Evolutionary conservation across 2,888 invertebrate genomes (phyloP), one percentile per base, ranked within the genome.

Genomic region (Fragum sueziense): DNA sequence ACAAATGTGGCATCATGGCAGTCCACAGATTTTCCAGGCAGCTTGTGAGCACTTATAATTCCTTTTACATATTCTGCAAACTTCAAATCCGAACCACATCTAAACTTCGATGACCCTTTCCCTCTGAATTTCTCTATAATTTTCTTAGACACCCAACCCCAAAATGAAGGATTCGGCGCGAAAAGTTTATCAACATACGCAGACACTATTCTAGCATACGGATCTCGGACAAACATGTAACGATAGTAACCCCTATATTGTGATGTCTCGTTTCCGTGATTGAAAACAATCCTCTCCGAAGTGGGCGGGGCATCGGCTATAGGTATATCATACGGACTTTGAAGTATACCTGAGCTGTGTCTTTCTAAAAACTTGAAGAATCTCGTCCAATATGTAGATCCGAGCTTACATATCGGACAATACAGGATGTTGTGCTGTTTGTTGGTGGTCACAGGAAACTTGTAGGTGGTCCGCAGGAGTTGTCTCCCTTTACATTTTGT

Each of bases 171-270:
- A 70, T 88, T 88, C 25, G 88, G 88, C 11, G 85, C 83, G 37
- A 87, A 86, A 1, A 89, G 62, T 76, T 89, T 89, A 59, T 88
- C 88, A 20, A 88, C 81, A 69, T 85, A 89, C 0, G 86, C 87
- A 0, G 89, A 88, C 20, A 89, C 70, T 14, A 88, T 52, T 31
- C 88, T 73, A n/a, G 85, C 57, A 70, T 87, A 89, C 0, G 89
- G 89, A 52, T 88, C 79, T 22, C 89, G 70, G 1, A 87, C 88
- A 73, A 89, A 87, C n/a, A 87, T 22, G 54, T 76, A 75, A 20
- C 51, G 33, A 17, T 73, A 34, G 34, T 57, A 74, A 11, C 27
- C 25, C 3, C 70, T 34, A 41, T 65, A 65, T 22, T 17, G 34
- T 6, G n/a, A 6, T 14, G 27, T 27, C 9, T 27, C 52, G 22